These are phyloP conservation scores for Phyllotreta cruciferae DNA, from an alignment of 2,888 invertebrate species.

Conservation along the genomic window DNA sequence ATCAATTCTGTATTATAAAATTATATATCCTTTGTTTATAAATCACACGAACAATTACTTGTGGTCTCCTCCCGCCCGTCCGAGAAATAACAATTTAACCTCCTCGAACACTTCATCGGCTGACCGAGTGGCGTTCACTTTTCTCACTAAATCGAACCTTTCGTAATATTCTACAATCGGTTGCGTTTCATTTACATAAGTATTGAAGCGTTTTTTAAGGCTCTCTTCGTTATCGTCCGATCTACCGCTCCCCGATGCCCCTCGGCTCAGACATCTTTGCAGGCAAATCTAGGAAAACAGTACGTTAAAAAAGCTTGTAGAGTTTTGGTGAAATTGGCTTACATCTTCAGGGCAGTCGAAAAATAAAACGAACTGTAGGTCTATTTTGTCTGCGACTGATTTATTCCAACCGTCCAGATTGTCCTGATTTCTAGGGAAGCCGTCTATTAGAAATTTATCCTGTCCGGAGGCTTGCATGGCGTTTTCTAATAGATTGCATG, in stretches of 20 bases:
- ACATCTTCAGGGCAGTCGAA: constrained; percentile 80
- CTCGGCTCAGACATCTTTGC: constrained; percentile 84
- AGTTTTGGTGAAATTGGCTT: background rate
- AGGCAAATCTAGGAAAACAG: constrained; percentile 66
- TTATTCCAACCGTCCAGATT: constrained; percentile 95
- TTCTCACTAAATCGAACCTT: constrained; percentile 71
- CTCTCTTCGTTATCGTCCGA: constrained; percentile 93
- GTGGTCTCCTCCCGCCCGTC: constrained; percentile 45
- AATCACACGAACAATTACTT: constrained; percentile 1
- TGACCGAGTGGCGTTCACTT: constrained; percentile 74
- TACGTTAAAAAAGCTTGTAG: background rate
- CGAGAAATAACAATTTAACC: constrained; percentile 53
- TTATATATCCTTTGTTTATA: background rate
- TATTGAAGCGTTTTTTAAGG: constrained; percentile 84
- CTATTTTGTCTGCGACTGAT: constrained; percentile 82
- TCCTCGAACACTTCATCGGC: constrained; percentile 69
- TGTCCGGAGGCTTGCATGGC: constrained; percentile 75
- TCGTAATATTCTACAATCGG: constrained; percentile 90
- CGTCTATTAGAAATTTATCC: constrained; percentile 91
- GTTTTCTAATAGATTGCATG: constrained; percentile 91
- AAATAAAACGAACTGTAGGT: constrained; percentile 87
- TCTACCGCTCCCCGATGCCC: constrained; percentile 88
- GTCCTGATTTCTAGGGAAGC: constrained; percentile 96
- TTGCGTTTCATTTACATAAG: constrained; percentile 84
- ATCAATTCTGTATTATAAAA: constrained; percentile 5